Conservation (phyloP, 2,888 invertebrate species). For the Drosophila subquinaria region DNA sequence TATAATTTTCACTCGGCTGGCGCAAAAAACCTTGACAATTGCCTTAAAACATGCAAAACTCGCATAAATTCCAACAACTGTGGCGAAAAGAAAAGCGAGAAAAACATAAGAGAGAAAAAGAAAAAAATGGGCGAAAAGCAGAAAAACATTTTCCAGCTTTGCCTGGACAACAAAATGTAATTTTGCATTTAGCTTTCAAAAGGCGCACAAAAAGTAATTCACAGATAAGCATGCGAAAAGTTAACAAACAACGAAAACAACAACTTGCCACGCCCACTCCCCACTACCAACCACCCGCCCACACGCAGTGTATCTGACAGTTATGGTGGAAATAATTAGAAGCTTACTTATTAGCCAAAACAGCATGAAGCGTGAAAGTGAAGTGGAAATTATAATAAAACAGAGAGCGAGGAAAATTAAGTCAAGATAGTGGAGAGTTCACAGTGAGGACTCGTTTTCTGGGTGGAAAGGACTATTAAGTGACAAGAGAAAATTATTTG, state of each 20-base stretch:
- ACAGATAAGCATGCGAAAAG: slow-evolving; percentile 61
- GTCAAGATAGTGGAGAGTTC: slow-evolving; percentile 7
- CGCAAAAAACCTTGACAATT: slow-evolving; percentile 82
- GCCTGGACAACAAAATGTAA: slow-evolving; percentile 49
- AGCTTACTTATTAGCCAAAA: slow-evolving; percentile 47
- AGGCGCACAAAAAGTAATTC: slow-evolving; percentile 57
- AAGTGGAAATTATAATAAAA: slow-evolving; percentile 36
- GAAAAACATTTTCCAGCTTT: slow-evolving; percentile 43
- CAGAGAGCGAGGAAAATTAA: slow-evolving; percentile 16
- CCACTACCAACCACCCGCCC: slow-evolving; percentile 9
- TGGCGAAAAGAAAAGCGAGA: slow-evolving; percentile 14
- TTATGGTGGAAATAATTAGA: slow-evolving; percentile 77
- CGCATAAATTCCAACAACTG: slow-evolving; percentile 77
- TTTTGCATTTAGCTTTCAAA: slow-evolving; percentile 66
- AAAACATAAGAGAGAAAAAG: neutral
- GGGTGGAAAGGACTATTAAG: neutral
- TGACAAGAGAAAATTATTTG: neutral
- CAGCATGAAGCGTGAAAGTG: slow-evolving; percentile 58
- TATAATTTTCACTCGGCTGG: slow-evolving; percentile 49
- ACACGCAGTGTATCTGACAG: slow-evolving; percentile 67
- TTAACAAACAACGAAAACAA: slow-evolving; percentile 22
- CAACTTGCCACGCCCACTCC: slow-evolving; percentile 45
- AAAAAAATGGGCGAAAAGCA: slow-evolving; percentile 19
- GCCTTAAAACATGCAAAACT: slow-evolving; percentile 81
- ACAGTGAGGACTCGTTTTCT: neutral